Evolutionary conservation across 2,888 invertebrate species (phyloP).

Genomic region (Leptopterna dolabrata): DNA sequence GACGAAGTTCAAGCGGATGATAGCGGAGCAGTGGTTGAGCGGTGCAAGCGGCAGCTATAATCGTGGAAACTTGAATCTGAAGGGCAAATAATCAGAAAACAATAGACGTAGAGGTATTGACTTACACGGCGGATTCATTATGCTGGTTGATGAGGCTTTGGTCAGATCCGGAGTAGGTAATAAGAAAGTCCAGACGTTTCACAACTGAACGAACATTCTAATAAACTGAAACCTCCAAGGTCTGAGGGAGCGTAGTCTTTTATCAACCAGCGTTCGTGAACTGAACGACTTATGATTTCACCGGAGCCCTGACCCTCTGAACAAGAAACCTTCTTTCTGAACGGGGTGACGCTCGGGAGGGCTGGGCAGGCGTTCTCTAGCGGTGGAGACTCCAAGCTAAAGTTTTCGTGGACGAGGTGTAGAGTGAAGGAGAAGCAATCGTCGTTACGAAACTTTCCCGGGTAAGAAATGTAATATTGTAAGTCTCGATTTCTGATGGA

Average conservation of each 20-base stretch:
- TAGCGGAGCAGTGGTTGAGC: not conserved
- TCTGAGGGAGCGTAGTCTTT: not conserved
- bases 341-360: not conserved
- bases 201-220: slow-evolving; percentile 33
- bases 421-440: not conserved
- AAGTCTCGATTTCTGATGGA: too few species aligned
- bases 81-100: not conserved
- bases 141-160: not conserved
- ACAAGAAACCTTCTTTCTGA: not conserved
- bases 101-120: not conserved
- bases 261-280: slow-evolving; percentile 35
- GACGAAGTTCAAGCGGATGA: not conserved
- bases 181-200: slow-evolving; percentile 22
- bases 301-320: slow-evolving; percentile 16
- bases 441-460: too few species aligned
- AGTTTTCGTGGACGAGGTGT: not conserved
- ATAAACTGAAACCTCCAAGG: not conserved
- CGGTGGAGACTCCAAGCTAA: not conserved
- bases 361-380: not conserved
- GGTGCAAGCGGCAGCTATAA: not conserved
- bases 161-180: not conserved
- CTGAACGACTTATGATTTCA: slow-evolving; percentile 21
- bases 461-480: too few species aligned
- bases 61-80: not conserved
- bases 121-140: slow-evolving; percentile 20